Evolutionary conservation across 2,797 vertebrate genomes (phyloP), one percentile per base, ranked within the genome.

Genomic region (Cetoscarus ocellatus): DNA sequence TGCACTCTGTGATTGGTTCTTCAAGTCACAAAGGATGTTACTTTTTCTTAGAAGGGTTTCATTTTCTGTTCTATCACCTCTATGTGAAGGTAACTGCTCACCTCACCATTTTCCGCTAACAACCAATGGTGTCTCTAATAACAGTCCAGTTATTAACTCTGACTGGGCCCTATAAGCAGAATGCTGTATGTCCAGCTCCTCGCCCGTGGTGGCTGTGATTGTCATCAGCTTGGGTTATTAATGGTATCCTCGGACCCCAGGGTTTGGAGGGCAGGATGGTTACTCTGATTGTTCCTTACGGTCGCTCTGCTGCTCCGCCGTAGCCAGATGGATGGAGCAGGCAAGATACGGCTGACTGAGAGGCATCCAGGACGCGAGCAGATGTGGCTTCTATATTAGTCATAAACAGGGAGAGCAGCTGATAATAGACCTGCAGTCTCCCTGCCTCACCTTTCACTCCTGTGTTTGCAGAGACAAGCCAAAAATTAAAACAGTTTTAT

Each of bases 351-450:
- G n/a, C n/a, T n/a, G n/a, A n/a, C 61, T 50, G 83, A 86, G 77
- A 88, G 75, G 76, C 76, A 73, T 86, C 79, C 68, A 53, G 67
- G 64, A 72, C 53, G 50, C 35, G 60, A 90, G 87, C 88, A 91
- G 86, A 91, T 91, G 91, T 70, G 74, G 64, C 88, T 84, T 66
- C 67, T 81, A 77, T 73, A 87, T 91, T 76, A 86, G 85, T 93
- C 86, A 88, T 53, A 59, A 78, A 75, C 65, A 67, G 75, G 55
- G 83, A 88, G 82, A 48, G 55, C 77, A 82, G 82, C 72, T 68
- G 83, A 84, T 87, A 82, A 88, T 82, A 79, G 73, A 88, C 80
- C 60, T 60, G 56, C 78, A 52, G 39, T 42, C 74, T 11, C 67
- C 8, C 39, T 36, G 56, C 7, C 68, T 65, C 73, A 62, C 54